Base-by-base conservation (phyloP, 2,888 invertebrate species). In the Protonemura montana region DNA sequence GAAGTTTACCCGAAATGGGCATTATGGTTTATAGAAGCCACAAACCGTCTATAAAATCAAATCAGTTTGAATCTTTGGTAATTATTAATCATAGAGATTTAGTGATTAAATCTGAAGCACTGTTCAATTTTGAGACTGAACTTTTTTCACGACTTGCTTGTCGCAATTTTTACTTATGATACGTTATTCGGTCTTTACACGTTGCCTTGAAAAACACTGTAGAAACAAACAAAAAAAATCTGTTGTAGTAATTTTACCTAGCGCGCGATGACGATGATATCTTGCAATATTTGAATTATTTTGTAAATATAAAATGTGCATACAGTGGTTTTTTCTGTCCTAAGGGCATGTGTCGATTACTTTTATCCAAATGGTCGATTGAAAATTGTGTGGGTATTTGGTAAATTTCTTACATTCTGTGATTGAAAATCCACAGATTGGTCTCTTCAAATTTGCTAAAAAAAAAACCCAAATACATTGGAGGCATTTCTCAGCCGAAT, bases 271-370 rank as follows among this genome's bases (percentile, higher is more conserved):
- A 59, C 59, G 59, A 21, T 10, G 21, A 59, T 59, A 84, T 59
- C 29, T 84, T 84, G 84, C 84, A 84, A 84, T 84, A 84, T 84
- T 84, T 76, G 25, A 42, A 84, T 84, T 7, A 59, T 76, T 59
- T 84, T 76, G 76, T 84, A 76, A 76, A 76, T 84, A 84, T 3
- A 10, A 59, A 81, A 41, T 42, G 41, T 83, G 41, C 59, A 84
- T 59, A 28, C 21, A 3, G 59, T 59, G 81, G 59, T 84, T 76
- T 76, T 41, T 59, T 59, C 28, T 81, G 81, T 30, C 81, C 81
- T 16, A 81, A 81, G 81, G 84, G 84, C 84, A 84, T 84, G 10
- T 59, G 59, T 59, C 59, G 59, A 81, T 30, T 81, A 81, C n/a
- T 28, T 76, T 59, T 26, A 84, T 42, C 84, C 21, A 59, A 59